Conservation (phyloP, 1,140 invertebrate species). For the Penaeus vannamei region DNA sequence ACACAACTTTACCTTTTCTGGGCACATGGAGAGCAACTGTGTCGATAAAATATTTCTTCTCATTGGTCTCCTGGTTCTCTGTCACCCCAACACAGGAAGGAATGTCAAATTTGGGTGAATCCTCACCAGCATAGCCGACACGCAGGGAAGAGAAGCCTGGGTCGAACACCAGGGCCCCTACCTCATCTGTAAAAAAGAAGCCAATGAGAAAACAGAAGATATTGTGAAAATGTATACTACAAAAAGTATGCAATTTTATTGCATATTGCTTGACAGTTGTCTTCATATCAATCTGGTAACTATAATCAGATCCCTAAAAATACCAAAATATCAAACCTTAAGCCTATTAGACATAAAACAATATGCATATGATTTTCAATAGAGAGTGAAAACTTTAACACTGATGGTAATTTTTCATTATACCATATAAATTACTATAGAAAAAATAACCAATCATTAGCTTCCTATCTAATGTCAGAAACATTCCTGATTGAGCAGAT, state of each 20-base stretch:
- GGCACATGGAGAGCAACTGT: conserved; percentile 90
- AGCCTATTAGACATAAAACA: too few relatives aligned
- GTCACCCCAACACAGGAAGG: conserved; percentile 85
- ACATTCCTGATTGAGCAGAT: too few relatives aligned
- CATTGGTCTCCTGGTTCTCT: conserved; percentile 76
- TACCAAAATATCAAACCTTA: not conserved
- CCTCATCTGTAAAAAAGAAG: conserved; percentile 83
- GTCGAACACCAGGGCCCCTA: conserved; percentile 97
- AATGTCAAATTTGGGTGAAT: conserved; percentile 93
- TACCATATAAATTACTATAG: too few relatives aligned
- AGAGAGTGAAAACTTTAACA: too few relatives aligned
- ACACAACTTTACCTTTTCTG: conserved; percentile 78
- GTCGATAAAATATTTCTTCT: conserved; percentile 85
- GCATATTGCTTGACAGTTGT: not conserved
- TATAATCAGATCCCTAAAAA: conserved; percentile 41
- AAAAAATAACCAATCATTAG: too few relatives aligned
- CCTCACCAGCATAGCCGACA: conserved; percentile 91
- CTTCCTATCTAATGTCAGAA: too few relatives aligned
- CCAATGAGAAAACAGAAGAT: not conserved
- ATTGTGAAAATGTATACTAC: not conserved
- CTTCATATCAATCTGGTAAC: not conserved
- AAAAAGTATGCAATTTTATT: not conserved
- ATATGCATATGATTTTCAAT: too few relatives aligned
- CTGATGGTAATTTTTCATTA: too few relatives aligned
- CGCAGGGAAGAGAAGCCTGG: conserved; percentile 91